Conservation (phyloP, 2,797 vertebrate species). For the Cyclura pinguis region DNA sequence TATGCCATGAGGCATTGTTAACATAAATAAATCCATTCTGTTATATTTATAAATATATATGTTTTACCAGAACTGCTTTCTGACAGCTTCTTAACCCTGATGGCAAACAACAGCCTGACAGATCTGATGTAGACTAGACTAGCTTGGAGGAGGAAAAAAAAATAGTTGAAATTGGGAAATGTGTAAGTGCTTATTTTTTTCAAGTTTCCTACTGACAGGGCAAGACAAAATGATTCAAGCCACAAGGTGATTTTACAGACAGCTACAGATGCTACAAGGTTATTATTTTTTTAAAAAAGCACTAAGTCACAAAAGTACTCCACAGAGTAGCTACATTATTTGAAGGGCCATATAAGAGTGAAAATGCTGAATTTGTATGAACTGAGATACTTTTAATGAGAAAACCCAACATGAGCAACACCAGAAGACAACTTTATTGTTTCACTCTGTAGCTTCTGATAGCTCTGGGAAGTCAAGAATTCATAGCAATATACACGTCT, state of each 20-base stretch:
- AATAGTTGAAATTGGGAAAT: not conserved
- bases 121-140: not conserved
- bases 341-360: not conserved
- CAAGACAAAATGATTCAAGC: not conserved
- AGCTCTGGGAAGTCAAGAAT: not conserved
- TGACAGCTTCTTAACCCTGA: conserved; percentile 10
- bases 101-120: not conserved
- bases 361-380: not conserved
- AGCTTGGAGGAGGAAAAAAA: not conserved
- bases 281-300: not conserved
- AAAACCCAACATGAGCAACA: too few relatives aligned
- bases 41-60: not conserved
- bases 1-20: not conserved
- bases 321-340: not conserved
- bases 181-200: too few relatives aligned
- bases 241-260: not conserved
- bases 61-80: conserved; percentile 1
- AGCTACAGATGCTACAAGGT: not conserved
- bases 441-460: not conserved
- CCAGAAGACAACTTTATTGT: not conserved
- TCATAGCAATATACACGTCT: not conserved
- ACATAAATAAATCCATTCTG: conserved; percentile 19
- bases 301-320: not conserved
- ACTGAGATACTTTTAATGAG: not conserved
- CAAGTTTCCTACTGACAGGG: not conserved